Conservation (phyloP, 2,797 vertebrate genomes). For the Apogon talboti region DNA sequence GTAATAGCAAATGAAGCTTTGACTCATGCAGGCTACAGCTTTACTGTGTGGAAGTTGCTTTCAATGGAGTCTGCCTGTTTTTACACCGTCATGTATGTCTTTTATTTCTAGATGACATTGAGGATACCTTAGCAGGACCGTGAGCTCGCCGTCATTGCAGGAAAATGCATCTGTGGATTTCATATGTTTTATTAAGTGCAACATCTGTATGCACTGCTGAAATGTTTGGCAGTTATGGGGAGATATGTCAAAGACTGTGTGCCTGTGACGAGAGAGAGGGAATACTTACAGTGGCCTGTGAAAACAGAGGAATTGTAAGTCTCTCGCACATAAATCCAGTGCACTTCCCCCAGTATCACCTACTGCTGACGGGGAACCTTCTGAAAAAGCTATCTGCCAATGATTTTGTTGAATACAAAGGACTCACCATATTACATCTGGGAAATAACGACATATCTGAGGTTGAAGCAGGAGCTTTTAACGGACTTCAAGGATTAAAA, state of each 20-base stretch:
- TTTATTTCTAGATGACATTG: conserved; percentile 84
- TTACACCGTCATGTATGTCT: conserved; percentile 70
- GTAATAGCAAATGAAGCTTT: conserved; percentile 63
- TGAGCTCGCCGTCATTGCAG: conserved; percentile 66
- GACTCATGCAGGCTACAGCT: conserved; percentile 49
- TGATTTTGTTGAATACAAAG: conserved; percentile 92
- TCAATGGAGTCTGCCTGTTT: conserved; percentile 48
- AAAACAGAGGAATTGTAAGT: conserved; percentile 93
- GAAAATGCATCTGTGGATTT: conserved; percentile 96
- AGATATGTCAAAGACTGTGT: conserved; percentile 93
- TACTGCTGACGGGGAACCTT: conserved; percentile 94
- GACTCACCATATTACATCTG: conserved; percentile 93
- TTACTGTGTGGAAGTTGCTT: conserved; percentile 61
- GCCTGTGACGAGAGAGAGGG: conserved; percentile 96
- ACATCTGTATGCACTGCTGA: conserved; percentile 88
- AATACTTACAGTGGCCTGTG: conserved; percentile 93
- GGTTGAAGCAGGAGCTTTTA: conserved; percentile 94
- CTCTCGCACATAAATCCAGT: conserved; percentile 92
- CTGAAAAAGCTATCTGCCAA: conserved; percentile 90
- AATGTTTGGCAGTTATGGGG: conserved; percentile 92
- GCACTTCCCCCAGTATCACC: conserved; percentile 90
- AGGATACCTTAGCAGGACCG: conserved; percentile 74
- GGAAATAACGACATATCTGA: conserved; percentile 97
- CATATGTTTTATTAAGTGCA: conserved; percentile 88
- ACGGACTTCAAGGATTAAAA: conserved; percentile 92